Evolutionary conservation across 2,888 invertebrate genomes (phyloP).

Genomic region (Lasioglossum calceatum): DNA sequence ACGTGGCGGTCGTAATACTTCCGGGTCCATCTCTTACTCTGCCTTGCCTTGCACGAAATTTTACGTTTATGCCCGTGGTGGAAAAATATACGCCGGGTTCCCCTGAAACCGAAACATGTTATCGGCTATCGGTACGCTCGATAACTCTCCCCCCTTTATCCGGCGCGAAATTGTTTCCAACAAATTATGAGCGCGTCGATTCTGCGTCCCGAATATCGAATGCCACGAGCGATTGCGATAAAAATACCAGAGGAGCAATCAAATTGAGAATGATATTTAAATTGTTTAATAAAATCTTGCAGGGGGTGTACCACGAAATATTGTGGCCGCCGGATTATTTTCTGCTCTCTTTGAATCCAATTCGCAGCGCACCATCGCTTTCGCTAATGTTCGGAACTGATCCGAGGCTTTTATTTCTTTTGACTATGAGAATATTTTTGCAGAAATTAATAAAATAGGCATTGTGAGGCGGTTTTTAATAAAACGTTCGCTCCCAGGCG

Average conservation of each 20-base stretch:
- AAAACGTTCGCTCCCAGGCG: background rate
- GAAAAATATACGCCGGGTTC: slow-evolving; percentile 24
- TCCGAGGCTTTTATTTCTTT: background rate
- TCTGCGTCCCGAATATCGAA: background rate
- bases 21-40: slow-evolving; percentile 48
- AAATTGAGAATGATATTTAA: background rate
- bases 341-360: background rate
- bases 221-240: background rate
- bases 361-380: background rate
- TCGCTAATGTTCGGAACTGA: background rate
- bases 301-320: background rate
- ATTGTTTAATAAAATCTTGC: background rate
- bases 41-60: slow-evolving; percentile 34
- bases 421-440: background rate
- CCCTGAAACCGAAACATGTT: background rate
- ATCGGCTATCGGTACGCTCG: background rate
- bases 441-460: background rate
- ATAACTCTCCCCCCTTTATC: background rate
- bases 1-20: slow-evolving; percentile 63
- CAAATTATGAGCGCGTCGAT: background rate
- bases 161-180: slow-evolving; percentile 2
- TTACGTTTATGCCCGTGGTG: slow-evolving; percentile 41
- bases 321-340: background rate
- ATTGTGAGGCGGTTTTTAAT: background rate
- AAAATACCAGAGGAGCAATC: background rate